Evolutionary conservation across 2,888 invertebrate species (phyloP).

Genomic region (Cryptosula pallasiana): DNA sequence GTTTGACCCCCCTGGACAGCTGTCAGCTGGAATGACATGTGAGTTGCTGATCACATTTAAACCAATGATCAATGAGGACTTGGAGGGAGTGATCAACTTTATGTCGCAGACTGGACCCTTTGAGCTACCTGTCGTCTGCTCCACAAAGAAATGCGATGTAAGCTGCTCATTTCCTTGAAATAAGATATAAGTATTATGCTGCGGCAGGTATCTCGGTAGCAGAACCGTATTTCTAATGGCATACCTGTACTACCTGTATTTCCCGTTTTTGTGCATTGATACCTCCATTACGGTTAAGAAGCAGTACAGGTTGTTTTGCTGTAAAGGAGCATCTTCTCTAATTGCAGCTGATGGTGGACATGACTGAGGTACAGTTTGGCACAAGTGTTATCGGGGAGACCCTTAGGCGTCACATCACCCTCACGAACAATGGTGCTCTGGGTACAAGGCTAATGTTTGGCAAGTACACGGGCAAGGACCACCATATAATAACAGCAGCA

Average conservation of each 20-base stretch:
- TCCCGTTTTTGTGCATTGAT: too few relatives aligned
- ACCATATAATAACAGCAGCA: neutral
- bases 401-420: slow-evolving; percentile 41
- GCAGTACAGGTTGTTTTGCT: too few relatives aligned
- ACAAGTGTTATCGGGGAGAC: slow-evolving; percentile 53
- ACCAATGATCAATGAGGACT: slow-evolving; percentile 53
- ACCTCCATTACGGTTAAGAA: too few relatives aligned
- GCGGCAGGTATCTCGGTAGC: too few relatives aligned
- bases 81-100: slow-evolving; percentile 49
- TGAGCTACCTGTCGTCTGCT: slow-evolving; percentile 48
- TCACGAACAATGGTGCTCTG: slow-evolving; percentile 50
- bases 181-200: too few relatives aligned
- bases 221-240: too few relatives aligned
- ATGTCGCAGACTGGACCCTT: slow-evolving; percentile 52
- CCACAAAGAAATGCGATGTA: slow-evolving; percentile 54
- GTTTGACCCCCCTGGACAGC: slow-evolving; percentile 53
- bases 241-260: too few relatives aligned
- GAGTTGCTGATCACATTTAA: slow-evolving; percentile 51
- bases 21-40: slow-evolving; percentile 54
- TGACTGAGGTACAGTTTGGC: slow-evolving; percentile 45
- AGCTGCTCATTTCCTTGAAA: too few relatives aligned
- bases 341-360: slow-evolving; percentile 45
- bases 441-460: slow-evolving; percentile 49
- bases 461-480: slow-evolving; percentile 36
- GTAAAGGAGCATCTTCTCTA: too few relatives aligned